Evolutionary conservation across 2,113 vertebrate genomes (phyloP), one percentile per base, ranked within the genome.

Genomic region (Pionites leucogaster): DNA sequence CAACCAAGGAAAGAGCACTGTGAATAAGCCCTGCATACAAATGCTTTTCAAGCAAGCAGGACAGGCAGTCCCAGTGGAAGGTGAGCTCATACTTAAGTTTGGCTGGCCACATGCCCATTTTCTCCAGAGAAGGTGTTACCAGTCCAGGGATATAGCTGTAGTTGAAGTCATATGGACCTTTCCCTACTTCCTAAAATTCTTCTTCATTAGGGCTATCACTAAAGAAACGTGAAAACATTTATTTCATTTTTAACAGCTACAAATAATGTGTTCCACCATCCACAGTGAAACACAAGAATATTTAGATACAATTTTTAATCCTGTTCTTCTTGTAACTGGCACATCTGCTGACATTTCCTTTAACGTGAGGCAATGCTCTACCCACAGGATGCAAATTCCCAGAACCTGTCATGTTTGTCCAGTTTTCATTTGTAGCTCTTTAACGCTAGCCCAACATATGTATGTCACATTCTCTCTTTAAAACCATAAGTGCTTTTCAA

Each of bases 51-150:
- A 80, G 94, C 85, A 93, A 89, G 46, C 60, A 94, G 62, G 57
- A 95, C 50, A 29, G 82, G 64, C 72, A 93, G 60, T 90, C 93
- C 91, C 96, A 72, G 65, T 35, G 93, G 95, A 95, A 95, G 50
- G n/a, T 96, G 96, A 96, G 83, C 55, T 97, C 96, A 96, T 87
- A 49, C 35, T 92, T 78, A 74, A 88, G 71, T 31, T 33, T 50
- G 46, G 50, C 69, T 96, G 93, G 95, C 90, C 57, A 60, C 60
- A 8, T 75, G 85, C 86, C 88, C 50, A 53, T 92, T 91, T 95
- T 90, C 82, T 92, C 75, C 82, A 79, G 37, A 81, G 75, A 92
- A 90, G 76, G 90, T 87, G 91, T 93, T 95, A 88, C 69, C 47
- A 93, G 78, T 82, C 25, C 69, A 86, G 80, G 86, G 78, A 96